Conservation (phyloP, 2,888 invertebrate genomes). For the Syritta pipiens region DNA sequence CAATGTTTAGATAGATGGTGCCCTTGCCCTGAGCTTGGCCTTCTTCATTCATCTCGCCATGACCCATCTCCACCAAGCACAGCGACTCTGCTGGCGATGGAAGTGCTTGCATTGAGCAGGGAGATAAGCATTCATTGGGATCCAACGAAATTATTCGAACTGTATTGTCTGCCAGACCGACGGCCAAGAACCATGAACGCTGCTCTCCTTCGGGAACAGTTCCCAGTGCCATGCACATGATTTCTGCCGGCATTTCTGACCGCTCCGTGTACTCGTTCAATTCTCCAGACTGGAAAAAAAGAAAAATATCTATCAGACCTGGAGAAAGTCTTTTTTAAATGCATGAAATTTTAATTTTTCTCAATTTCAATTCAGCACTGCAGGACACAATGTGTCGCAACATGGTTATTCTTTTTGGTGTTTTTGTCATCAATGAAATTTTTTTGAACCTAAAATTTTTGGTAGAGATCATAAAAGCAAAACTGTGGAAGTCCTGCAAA, state of each 20-base stretch:
- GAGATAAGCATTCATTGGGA: constrained; percentile 96
- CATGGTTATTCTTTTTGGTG: constrained; percentile 77
- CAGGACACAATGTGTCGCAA: constrained; percentile 79
- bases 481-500: too few relatives aligned
- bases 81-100: constrained; percentile 98
- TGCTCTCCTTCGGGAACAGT: constrained; percentile 97
- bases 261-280: constrained; percentile 98
- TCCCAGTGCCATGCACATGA: constrained; percentile 98
- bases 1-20: constrained; percentile 95
- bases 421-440: constrained; percentile 77
- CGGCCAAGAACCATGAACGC: constrained; percentile 96
- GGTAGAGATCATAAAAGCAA: not conserved
- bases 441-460: too few relatives aligned
- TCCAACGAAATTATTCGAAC: constrained; percentile 98
- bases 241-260: constrained; percentile 97
- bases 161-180: constrained; percentile 96
- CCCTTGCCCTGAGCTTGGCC: constrained; percentile 82
- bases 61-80: constrained; percentile 96
- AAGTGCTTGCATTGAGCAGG: constrained; percentile 96
- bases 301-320: not conserved
- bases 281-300: constrained; percentile 91
- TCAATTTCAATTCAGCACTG: constrained; percentile 78
- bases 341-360: constrained; percentile 3
- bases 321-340: not conserved
- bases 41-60: constrained; percentile 82